Conservation (phyloP, 1,140 invertebrate genomes). For the Calliphora vicina region DNA sequence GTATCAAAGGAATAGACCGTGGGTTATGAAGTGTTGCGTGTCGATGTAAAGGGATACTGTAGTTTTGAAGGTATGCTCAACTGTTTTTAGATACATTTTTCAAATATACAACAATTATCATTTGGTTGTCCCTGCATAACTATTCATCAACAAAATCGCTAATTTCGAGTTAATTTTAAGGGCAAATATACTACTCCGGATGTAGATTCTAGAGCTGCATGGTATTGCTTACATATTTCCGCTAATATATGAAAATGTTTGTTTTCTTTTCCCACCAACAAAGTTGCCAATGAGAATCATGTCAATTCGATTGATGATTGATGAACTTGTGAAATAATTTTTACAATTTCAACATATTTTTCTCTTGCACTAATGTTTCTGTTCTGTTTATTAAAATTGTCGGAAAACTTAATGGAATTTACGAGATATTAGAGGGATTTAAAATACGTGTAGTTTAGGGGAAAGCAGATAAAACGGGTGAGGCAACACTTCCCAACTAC, state of each 20-base stretch:
- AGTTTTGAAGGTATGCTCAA: too few species aligned
- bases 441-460: neutral
- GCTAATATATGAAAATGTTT: neutral
- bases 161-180: too few species aligned
- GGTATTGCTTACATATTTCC: neutral
- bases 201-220: too few species aligned
- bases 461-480: neutral
- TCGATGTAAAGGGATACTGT: too few species aligned
- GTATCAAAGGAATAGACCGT: neutral
- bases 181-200: too few species aligned
- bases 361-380: neutral
- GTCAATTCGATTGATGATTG: conserved; percentile 2
- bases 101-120: too few species aligned
- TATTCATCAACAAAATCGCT: too few species aligned
- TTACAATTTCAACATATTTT: neutral
- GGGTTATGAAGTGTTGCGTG: too few species aligned
- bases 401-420: neutral
- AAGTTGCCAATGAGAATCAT: conserved; percentile 10
- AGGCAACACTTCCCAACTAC: too few species aligned
- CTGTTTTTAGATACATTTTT: too few species aligned
- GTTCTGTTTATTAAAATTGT: neutral
- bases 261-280: neutral
- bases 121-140: too few species aligned
- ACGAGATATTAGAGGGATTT: neutral
- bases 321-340: conserved; percentile 4